Evolutionary conservation across 2,113 vertebrate genomes (phyloP), one percentile per base, ranked within the genome.

Genomic region (Heterotilapia buettikoferi): DNA sequence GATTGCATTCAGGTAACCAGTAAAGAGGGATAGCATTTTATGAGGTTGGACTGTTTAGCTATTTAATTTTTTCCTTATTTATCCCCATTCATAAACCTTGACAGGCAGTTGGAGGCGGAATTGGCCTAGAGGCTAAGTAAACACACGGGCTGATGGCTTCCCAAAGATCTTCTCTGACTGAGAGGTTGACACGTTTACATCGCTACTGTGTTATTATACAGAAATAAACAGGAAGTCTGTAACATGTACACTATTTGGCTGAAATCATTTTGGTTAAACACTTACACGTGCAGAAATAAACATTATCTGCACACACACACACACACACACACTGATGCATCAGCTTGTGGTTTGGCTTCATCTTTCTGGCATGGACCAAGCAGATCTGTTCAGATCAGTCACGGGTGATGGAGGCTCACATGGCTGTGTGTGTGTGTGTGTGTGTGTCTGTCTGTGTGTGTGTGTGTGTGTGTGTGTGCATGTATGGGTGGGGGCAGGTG

Each of bases 341-440:
- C 92, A 92, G 93, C 85, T 90, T 84, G 91, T 93, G 87, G 83
- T 73, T 86, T 87, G 81, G 89, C 81, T 89, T 91, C 85, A 86
- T 86, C 73, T 26, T 59, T 85, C 76, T 92, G 88, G 76, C 56
- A 18, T 86, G 54, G 61, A 87, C 56, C 79, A 71, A 71, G 82
- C 73, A 63, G 87, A 92, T 94, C 87, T 53, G 63, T 82, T 87
- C 82, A 81, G 73, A 91, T 91, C 83, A 90, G 83, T 93, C 90
- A 90, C 6, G 63, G 81, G 87, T 89, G 84, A 91, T 71, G 82
- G 66, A 71, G 54, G 45, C 76, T 86, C 52, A 33, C 26, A 29
- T 29, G 56, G 24, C 24, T 29, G 7, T 68, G 36, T 76, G 24
- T 61, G 29, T 84, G 50, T 68, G 66, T 43, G 6, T 10, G 38